Conservation (phyloP, 2,113 vertebrate species). For the Cyanoderma ruficeps region DNA sequence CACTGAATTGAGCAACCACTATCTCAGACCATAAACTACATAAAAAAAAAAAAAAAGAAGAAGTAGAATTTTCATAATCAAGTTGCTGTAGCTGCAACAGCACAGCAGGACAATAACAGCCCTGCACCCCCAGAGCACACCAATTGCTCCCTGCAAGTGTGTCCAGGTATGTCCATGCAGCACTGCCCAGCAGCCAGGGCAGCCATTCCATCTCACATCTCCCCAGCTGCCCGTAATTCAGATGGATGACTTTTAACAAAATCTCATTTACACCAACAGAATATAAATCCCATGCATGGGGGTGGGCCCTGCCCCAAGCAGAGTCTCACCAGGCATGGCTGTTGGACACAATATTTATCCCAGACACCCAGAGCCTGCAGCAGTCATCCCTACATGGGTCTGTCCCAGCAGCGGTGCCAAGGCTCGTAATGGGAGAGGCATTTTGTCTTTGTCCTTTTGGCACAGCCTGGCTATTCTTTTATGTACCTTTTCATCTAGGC, state of each 20-base stretch:
- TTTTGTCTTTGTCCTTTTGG: neutral
- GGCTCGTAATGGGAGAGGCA: neutral
- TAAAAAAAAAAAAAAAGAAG: neutral
- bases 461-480: neutral
- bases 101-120: neutral
- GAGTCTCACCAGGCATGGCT: neutral
- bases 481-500: neutral
- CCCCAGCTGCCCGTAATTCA: neutral
- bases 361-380: conserved; percentile 4
- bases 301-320: neutral
- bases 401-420: neutral
- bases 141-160: neutral
- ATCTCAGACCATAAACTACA: neutral
- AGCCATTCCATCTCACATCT: neutral
- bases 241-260: neutral
- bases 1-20: neutral
- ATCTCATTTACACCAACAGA: neutral
- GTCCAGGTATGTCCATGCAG: neutral
- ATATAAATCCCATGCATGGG: neutral
- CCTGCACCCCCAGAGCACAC: neutral
- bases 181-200: neutral
- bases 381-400: neutral
- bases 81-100: neutral
- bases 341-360: neutral
- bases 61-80: neutral